Percentiles rank a stretch among this genome's conserved stretches.
These are phyloP conservation scores for Clamator glandarius DNA, from an alignment of 2,797 vertebrate species.

Conservation along the genomic window DNA sequence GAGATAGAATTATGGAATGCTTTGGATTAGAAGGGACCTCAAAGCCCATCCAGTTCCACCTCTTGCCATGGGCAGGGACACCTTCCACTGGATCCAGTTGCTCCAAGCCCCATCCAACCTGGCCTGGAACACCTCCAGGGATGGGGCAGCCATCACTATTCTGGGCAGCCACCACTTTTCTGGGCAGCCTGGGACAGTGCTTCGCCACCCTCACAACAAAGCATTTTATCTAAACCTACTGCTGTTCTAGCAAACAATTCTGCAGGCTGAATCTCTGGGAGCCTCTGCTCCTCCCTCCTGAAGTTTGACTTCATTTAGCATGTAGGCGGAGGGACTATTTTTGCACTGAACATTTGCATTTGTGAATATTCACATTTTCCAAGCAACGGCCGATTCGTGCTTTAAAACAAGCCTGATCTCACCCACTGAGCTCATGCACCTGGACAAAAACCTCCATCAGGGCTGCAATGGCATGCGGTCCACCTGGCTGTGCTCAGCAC, in stretches of 20 bases:
- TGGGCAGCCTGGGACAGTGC: too few species aligned
- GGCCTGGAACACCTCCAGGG: too few species aligned
- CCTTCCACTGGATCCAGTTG: too few species aligned
- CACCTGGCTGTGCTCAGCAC: not conserved
- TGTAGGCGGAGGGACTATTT: constrained; percentile 43
- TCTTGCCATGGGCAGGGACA: too few species aligned
- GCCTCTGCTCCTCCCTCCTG: constrained; percentile 12
- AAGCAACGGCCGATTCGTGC: not conserved
- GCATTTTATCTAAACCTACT: not conserved
- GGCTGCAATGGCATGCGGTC: not conserved
- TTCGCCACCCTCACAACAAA: too few species aligned
- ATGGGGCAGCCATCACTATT: too few species aligned
- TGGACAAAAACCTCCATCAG: not conserved
- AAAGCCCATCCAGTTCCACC: too few species aligned
- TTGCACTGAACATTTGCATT: constrained; percentile 68
- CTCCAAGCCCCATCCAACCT: too few species aligned
- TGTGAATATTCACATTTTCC: constrained; percentile 54
- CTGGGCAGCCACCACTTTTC: too few species aligned
- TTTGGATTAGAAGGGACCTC: too few species aligned
- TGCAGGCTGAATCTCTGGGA: not conserved
- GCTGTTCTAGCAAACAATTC: not conserved
- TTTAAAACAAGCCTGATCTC: not conserved
- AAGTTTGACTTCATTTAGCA: constrained; percentile 26
- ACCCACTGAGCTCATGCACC: not conserved
- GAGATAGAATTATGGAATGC: not conserved